Conservation (phyloP, 1,140 invertebrate species). For the Vollenhovia emeryi region DNA sequence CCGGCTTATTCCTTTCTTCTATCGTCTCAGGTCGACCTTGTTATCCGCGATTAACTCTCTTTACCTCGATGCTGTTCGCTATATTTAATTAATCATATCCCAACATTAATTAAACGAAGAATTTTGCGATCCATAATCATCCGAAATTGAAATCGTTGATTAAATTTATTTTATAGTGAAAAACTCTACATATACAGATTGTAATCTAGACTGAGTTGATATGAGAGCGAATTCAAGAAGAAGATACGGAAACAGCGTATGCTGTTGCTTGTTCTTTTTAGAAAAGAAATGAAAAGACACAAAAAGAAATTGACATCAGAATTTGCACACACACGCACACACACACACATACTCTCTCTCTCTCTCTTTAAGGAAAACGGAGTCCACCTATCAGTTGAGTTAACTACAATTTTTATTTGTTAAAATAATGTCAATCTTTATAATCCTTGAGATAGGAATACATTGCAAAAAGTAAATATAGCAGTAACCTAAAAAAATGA, state of each 20-base stretch:
- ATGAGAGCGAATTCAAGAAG: background rate
- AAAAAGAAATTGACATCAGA: background rate
- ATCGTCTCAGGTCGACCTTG: constrained; percentile 45
- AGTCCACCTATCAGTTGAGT: background rate
- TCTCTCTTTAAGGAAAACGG: background rate
- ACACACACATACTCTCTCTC: too few species aligned
- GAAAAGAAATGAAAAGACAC: background rate
- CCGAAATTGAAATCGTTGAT: constrained; percentile 11
- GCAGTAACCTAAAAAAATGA: background rate
- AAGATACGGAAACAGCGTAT: background rate
- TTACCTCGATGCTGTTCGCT: background rate
- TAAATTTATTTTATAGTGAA: constrained; percentile 3
- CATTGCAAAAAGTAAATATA: background rate
- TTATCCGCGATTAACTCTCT: constrained; percentile 59
- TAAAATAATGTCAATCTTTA: background rate
- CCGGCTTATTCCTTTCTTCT: constrained; percentile 69
- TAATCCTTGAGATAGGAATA: background rate
- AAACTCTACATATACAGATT: background rate
- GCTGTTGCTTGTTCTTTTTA: background rate
- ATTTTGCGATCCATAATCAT: background rate
- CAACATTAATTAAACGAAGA: constrained; percentile 55
- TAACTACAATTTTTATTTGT: background rate
- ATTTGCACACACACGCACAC: too few species aligned
- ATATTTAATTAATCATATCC: constrained; percentile 64
- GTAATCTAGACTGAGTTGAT: background rate